Evolutionary conservation across 1,140 invertebrate genomes (phyloP).

Genomic region (Cherax quadricarinatus): DNA sequence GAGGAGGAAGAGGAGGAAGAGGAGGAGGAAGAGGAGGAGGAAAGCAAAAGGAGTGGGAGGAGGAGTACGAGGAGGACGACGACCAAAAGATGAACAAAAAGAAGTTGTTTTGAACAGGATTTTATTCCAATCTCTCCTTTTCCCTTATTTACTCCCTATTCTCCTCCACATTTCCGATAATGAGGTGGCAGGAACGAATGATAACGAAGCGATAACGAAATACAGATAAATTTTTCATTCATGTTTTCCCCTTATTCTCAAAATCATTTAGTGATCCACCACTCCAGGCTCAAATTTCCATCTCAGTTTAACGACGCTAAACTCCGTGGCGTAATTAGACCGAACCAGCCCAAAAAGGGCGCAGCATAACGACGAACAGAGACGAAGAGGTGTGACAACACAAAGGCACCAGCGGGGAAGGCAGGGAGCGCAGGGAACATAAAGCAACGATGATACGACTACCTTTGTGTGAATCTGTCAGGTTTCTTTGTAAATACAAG

Average conservation of each 20-base stretch:
- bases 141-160: too few species aligned
- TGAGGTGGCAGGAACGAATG: too few species aligned
- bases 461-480: constrained; percentile 5
- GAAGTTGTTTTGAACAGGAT: too few species aligned
- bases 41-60: too few species aligned
- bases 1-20: not conserved
- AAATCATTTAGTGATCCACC: too few species aligned
- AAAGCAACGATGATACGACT: not conserved
- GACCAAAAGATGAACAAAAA: not conserved
- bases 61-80: not conserved
- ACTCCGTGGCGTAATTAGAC: not conserved
- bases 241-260: too few species aligned
- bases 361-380: not conserved
- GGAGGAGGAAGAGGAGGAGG: not conserved
- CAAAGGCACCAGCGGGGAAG: not conserved
- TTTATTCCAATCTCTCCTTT: too few species aligned
- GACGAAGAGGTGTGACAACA: not conserved
- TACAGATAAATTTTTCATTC: too few species aligned
- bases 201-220: too few species aligned
- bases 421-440: not conserved
- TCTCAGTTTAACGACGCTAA: not conserved
- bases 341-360: not conserved
- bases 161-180: too few species aligned
- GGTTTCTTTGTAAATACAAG: not conserved
- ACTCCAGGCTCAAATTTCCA: too few species aligned